phyloP scores from a whole-genome alignment of 2,888 invertebrate species.

The Scaptodrosophila latifasciaeformis region DNA sequence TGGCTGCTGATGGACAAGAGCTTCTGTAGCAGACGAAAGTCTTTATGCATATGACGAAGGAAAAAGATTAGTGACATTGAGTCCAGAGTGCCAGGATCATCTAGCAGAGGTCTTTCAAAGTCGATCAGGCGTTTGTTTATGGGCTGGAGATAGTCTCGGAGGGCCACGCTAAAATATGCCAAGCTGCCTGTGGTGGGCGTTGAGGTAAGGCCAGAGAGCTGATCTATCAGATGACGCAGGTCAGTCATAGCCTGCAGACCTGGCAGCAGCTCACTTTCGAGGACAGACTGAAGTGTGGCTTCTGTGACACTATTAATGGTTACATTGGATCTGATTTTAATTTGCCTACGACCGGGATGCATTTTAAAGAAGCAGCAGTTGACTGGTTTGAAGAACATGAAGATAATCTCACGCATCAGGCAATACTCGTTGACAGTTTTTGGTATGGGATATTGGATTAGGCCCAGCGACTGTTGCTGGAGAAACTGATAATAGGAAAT shows the following conservation, averaged over 20 bases:
- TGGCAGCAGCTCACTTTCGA: conserved; percentile 60
- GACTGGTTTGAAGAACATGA: conserved; percentile 71
- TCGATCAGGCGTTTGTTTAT: conserved; percentile 70
- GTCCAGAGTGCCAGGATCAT: neutral
- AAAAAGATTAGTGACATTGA: conserved; percentile 71
- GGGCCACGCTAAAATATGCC: conserved; percentile 75
- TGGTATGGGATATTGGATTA: conserved; percentile 43
- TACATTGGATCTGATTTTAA: conserved; percentile 58
- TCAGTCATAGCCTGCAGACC: conserved; percentile 65
- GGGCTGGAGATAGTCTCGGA: conserved; percentile 73
- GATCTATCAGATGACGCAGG: conserved; percentile 71
- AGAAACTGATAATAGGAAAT: conserved; percentile 67
- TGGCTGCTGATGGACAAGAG: conserved; percentile 74
- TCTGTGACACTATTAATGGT: conserved; percentile 66
- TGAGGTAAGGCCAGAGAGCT: conserved; percentile 56
- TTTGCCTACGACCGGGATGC: conserved; percentile 18
- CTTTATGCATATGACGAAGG: conserved; percentile 62
- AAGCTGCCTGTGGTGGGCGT: conserved; percentile 73
- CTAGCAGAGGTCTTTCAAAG: conserved; percentile 73
- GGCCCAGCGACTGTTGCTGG: conserved; percentile 43
- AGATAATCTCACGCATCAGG: conserved; percentile 72
- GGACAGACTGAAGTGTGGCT: conserved; percentile 52
- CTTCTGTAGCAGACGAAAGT: conserved; percentile 70
- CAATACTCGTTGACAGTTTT: conserved; percentile 66
- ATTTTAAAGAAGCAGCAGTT: conserved; percentile 67